phyloP scores from a whole-genome alignment of 2,797 vertebrate genomes.

The Sebastes variabilis region DNA sequence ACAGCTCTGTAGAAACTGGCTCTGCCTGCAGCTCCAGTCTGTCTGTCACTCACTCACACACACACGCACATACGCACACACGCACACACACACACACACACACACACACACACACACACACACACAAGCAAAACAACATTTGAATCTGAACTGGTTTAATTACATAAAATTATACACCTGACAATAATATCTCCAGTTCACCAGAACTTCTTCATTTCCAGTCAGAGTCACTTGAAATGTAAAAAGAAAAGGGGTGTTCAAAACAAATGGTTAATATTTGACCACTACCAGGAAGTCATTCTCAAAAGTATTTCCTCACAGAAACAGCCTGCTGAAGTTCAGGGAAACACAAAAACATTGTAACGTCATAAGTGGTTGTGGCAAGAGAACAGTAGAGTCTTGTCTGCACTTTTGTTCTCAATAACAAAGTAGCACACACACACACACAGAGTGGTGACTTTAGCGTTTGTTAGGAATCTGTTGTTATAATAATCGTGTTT shows the following conservation, averaged over 20 bases:
- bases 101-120: background rate
- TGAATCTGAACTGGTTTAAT: background rate
- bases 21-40: constrained; percentile 74
- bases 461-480: background rate
- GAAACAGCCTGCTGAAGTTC: background rate
- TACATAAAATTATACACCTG: constrained; percentile 1
- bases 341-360: background rate
- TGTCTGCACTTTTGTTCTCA: background rate
- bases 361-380: background rate
- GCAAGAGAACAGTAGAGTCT: background rate
- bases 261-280: constrained; percentile 64
- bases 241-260: background rate
- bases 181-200: background rate
- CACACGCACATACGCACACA: background rate
- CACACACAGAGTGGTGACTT: too few relatives aligned
- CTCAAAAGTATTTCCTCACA: constrained; percentile 4
- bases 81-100: background rate
- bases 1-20: constrained; percentile 69
- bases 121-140: background rate
- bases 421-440: background rate
- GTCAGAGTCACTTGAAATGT: background rate
- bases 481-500: background rate
- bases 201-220: background rate
- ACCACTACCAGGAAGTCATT: constrained; percentile 58
- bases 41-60: background rate